A percentile compares a stretch with the other conserved stretches of the same genome.
These are phyloP conservation scores for Ecliptopera silaceata DNA, from an alignment of 2,888 invertebrate species.

Conservation along the genomic window DNA sequence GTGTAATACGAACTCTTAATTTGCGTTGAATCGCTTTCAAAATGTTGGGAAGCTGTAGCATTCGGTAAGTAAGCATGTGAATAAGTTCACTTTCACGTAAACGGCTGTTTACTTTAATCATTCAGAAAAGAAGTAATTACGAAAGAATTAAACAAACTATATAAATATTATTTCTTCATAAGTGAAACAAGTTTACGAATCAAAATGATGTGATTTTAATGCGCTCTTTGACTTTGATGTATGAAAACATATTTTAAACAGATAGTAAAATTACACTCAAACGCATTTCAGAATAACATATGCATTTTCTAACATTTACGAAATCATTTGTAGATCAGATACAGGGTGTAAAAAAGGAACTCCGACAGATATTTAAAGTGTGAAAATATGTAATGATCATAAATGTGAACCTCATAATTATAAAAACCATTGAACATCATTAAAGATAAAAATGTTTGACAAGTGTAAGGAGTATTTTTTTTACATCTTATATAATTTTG, in stretches of 20 bases:
- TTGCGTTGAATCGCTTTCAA: background rate
- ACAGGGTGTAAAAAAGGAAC: background rate
- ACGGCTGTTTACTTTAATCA: background rate
- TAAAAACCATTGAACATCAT: background rate
- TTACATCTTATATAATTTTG: background rate
- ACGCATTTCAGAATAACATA: background rate
- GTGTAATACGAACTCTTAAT: background rate
- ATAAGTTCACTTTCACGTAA: background rate
- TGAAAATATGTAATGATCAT: too few species aligned
- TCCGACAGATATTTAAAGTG: too few species aligned
- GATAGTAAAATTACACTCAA: background rate
- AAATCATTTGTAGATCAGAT: background rate
- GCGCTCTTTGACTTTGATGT: too few species aligned
- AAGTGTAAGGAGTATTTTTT: background rate
- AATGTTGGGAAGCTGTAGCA: background rate
- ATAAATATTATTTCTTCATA: too few species aligned
- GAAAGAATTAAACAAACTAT: too few species aligned
- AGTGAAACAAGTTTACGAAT: too few species aligned
- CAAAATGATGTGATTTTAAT: too few species aligned
- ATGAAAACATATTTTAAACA: background rate
- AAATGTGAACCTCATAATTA: too few species aligned
- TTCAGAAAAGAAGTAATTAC: too few species aligned
- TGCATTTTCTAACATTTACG: constrained; percentile 2
- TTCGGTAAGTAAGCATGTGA: too few species aligned
- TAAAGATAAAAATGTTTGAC: background rate